A percentile compares a stretch with the other conserved stretches of the same genome.
These are phyloP conservation scores for Scolopax mira DNA, from an alignment of 2,113 vertebrate genomes.

Conservation along the genomic window DNA sequence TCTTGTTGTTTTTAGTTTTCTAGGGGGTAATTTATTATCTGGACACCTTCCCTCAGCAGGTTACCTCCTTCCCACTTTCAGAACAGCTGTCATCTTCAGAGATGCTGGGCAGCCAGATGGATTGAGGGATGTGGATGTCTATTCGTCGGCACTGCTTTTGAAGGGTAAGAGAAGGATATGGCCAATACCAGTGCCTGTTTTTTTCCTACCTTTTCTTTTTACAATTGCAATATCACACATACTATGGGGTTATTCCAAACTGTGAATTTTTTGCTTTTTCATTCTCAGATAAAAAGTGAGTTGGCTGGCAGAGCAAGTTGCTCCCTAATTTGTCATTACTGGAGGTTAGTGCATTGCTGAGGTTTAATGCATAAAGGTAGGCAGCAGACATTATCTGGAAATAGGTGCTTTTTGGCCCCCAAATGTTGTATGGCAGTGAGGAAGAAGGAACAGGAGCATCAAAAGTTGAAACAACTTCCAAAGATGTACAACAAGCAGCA, in stretches of 20 bases:
- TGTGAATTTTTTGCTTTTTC: neutral
- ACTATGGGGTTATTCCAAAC: neutral
- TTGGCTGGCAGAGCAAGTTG: neutral
- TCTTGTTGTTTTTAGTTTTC: neutral
- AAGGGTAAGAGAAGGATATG: neutral
- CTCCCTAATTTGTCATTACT: neutral
- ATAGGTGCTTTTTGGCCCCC: neutral
- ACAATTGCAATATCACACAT: neutral
- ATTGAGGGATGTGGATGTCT: neutral
- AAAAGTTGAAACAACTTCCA: neutral
- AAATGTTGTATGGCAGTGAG: neutral
- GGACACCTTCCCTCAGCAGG: neutral
- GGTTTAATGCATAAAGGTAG: neutral
- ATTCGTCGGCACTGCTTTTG: neutral
- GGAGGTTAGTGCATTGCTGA: neutral
- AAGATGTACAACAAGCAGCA: neutral
- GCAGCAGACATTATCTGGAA: neutral
- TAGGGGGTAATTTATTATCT: neutral
- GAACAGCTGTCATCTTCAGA: slow-evolving; percentile 1
- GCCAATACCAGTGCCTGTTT: neutral
- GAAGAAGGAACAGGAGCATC: neutral
- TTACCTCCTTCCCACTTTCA: neutral
- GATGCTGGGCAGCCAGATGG: neutral
- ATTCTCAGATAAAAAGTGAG: neutral
- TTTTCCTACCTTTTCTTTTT: neutral